These are phyloP conservation scores for Ciconia boyciana DNA, from an alignment of 2,113 vertebrate genomes.

Conservation along the genomic window DNA sequence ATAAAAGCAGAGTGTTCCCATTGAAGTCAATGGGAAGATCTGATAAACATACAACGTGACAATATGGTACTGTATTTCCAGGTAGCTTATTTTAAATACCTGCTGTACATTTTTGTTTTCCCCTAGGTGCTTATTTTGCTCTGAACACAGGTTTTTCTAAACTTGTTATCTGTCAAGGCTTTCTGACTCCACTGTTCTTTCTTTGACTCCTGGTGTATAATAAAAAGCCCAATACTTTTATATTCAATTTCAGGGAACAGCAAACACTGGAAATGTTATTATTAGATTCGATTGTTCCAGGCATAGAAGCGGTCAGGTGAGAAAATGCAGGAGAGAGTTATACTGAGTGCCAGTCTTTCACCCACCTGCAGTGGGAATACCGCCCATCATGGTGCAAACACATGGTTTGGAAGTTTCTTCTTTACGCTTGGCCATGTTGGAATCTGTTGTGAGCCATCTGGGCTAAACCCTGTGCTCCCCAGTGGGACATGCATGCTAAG, in stretches of 20 bases:
- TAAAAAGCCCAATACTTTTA: not conserved
- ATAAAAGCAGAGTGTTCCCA: not conserved
- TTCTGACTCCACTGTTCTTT: not conserved
- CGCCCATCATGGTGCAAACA: rapidly evolving
- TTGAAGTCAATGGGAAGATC: not conserved
- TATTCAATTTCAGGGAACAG: not conserved
- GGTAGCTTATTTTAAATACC: not conserved
- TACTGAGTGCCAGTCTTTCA: not conserved
- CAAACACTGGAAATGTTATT: not conserved
- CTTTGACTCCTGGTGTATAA: not conserved
- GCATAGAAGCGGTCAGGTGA: not conserved
- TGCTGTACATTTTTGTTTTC: not conserved
- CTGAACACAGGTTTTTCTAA: not conserved
- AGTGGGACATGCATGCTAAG: not conserved
- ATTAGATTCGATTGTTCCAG: not conserved
- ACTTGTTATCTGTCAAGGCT: not conserved
- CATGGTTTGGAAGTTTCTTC: not conserved
- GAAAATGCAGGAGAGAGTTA: not conserved
- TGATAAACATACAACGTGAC: not conserved
- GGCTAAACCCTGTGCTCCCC: not conserved
- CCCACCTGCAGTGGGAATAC: not conserved
- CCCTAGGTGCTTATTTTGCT: not conserved
- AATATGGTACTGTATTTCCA: not conserved
- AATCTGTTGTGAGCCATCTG: not conserved
- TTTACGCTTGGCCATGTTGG: not conserved